Percentiles rank a stretch among this genome's conserved stretches.
Evolutionary conservation across 2,797 vertebrate genomes (phyloP).

Genomic region (Novumbra hubbsi): DNA sequence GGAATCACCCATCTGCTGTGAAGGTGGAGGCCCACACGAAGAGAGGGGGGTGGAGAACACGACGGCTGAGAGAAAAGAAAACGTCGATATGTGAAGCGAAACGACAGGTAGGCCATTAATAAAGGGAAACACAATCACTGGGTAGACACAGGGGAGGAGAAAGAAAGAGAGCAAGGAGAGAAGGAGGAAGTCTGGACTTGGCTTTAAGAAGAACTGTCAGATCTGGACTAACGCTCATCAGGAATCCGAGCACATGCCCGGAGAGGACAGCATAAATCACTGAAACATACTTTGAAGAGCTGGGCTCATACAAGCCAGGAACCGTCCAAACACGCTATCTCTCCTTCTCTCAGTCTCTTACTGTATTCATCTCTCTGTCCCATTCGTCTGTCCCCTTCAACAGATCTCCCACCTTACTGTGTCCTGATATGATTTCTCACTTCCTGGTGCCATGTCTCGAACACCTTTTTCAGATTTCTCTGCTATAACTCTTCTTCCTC

Average conservation of each 20-base stretch:
- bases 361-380: slow-evolving; percentile 9
- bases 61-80: slow-evolving; percentile 1
- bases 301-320: slow-evolving; percentile 53
- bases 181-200: neutral
- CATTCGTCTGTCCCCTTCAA: slow-evolving; percentile 36
- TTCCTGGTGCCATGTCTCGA: neutral
- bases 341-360: slow-evolving; percentile 36
- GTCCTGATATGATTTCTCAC: neutral
- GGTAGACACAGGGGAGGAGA: neutral
- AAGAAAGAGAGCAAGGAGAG: neutral
- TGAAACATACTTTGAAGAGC: slow-evolving; percentile 58
- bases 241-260: slow-evolving; percentile 56
- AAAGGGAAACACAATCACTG: neutral
- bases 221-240: slow-evolving; percentile 52
- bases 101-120: neutral
- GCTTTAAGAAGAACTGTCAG: slow-evolving; percentile 41
- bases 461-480: neutral
- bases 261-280: slow-evolving; percentile 50
- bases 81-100: slow-evolving; percentile 28
- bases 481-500: neutral
- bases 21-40: slow-evolving; percentile 39
- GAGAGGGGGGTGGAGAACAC: slow-evolving; percentile 51
- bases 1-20: slow-evolving; percentile 45
- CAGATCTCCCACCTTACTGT: slow-evolving; percentile 25
- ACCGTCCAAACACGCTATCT: slow-evolving; percentile 65